These are phyloP conservation scores for Drosophila dives DNA, from an alignment of 2,888 invertebrate genomes.

Conservation along the genomic window DNA sequence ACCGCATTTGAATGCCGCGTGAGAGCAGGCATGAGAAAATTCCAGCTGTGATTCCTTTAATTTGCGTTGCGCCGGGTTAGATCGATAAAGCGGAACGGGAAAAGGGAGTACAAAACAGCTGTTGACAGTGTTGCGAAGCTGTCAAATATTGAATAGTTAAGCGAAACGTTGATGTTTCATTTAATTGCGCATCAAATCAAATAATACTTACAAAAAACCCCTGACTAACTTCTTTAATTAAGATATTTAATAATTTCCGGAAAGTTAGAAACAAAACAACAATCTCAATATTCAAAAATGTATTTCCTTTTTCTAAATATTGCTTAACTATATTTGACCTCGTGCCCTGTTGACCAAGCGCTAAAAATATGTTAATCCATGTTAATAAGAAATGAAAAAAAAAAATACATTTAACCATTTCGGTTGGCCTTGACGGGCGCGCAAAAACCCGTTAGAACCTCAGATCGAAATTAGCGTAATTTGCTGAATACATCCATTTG, in stretches of 20 bases:
- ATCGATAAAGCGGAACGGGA: constrained; percentile 16
- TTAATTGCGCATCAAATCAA: constrained; percentile 23
- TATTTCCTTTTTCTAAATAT: constrained; percentile 68
- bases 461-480: constrained; percentile 51
- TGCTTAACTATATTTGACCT: constrained; percentile 56
- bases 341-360: constrained; percentile 79
- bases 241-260: constrained; percentile 51
- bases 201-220: constrained; percentile 5
- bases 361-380: constrained; percentile 64
- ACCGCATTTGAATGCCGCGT: constrained; percentile 9
- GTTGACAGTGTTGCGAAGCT: constrained; percentile 48
- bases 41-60: constrained; percentile 29
- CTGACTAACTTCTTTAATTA: constrained; percentile 12
- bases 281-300: constrained; percentile 42
- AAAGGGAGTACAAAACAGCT: constrained; percentile 49
- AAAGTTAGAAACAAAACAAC: constrained; percentile 43
- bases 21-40: constrained; percentile 3
- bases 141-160: constrained; percentile 1
- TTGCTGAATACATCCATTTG: constrained; percentile 50
- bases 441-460: constrained; percentile 67
- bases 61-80: not conserved
- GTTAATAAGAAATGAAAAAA: not conserved
- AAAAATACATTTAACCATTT: constrained; percentile 5
- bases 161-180: not conserved
- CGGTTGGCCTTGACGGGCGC: constrained; percentile 49